Evolutionary conservation across 2,888 invertebrate genomes (phyloP), one percentile per base, ranked within the genome.

Genomic region (Xanthostigma xanthostigma): DNA sequence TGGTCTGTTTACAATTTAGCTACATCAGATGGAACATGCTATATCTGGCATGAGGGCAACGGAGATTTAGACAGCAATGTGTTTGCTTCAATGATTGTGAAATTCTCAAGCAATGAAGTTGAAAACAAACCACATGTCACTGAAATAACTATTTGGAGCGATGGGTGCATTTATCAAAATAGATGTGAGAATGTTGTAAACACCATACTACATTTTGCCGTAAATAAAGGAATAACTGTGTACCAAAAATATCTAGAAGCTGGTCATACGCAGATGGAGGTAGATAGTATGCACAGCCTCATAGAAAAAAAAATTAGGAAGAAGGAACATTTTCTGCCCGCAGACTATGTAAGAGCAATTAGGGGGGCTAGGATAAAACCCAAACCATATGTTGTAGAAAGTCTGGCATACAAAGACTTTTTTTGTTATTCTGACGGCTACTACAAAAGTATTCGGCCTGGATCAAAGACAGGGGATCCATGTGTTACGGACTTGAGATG

Each of bases 181-280:
- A 46, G 51, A 45, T 52, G 52, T 46, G 44, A 41, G 10, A 56
- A 53, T 42, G 34, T 55, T 14, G 49, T 50, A 33, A 54, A 54
- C 50, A 54, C 53, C 1, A 45, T 56, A 9, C 41, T 54, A 27
- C 49, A 57, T 44, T 36, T 53, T 10, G 36, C 41, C 47, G 51
- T 49, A n/a, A 41, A 51, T 36, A 46, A 40, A 37, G 43, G 49
- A 11, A 12, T 55, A 17, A 44, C 50, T 33, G 57, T 57, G 44
- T 52, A 57, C 47, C 53, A 57, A 52, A 57, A 57, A 43, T 55
- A 56, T 50, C 47, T 54, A 13, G 58, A 55, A 48, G 55, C 54
- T 38, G 56, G 57, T 14, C 57, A 59, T 50, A 59, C 57, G 36
- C 56, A 59, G 40, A 58, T 57, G 56, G 58, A 57, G 50, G 54